Base-by-base conservation (phyloP, 2,888 invertebrate species). In the Tetrapedia diversipes region DNA sequence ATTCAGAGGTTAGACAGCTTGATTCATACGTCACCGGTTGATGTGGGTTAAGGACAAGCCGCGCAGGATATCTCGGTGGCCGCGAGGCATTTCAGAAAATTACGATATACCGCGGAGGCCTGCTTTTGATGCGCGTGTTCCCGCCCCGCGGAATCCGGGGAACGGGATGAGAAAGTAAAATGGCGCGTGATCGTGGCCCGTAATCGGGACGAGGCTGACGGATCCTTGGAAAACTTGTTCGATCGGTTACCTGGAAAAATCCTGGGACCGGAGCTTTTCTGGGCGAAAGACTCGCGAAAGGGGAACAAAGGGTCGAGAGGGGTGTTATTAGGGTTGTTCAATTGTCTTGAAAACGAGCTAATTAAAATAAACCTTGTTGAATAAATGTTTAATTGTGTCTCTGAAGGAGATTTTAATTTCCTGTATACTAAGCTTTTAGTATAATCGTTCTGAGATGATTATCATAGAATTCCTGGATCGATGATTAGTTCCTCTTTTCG, bases 41-140 rank as follows among this genome's bases (percentile, higher is more conserved):
- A 79, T 75, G 49, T 79, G 82, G 81, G 82, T 82, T 79, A 82
- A 82, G 82, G 82, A 82, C 76, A 65, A 37, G 56, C 64, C 32
- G 43, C 37, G 49, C 47, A 60, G 66, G 67, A 67, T 71, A 66
- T 72, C 43, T 64, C 47, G 43, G 60, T 41, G 65, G 61, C 69
- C 76, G 71, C 56, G 43, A 53, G 70, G 59, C 60, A 67, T 77
- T 81, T 79, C 63, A 71, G 67, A 74, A 78, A 74, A 77, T 72
- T 67, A 71, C 76, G 66, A 77, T 65, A 74, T 34, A 27, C 34
- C 22, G 3, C 34, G 43, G 19, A 37, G 39, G 41, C n/a, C 37
- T 59, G 60, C 75, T 69, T 64, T 63, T 51, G 43, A 73, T 29
- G 39, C 34, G 19, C 41, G 59, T 1, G 41, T 22, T 16, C n/a